A percentile compares a stretch with the other conserved stretches of the same genome.
Evolutionary conservation across 2,113 vertebrate genomes (phyloP).

Genomic region (Myotis davidii): DNA sequence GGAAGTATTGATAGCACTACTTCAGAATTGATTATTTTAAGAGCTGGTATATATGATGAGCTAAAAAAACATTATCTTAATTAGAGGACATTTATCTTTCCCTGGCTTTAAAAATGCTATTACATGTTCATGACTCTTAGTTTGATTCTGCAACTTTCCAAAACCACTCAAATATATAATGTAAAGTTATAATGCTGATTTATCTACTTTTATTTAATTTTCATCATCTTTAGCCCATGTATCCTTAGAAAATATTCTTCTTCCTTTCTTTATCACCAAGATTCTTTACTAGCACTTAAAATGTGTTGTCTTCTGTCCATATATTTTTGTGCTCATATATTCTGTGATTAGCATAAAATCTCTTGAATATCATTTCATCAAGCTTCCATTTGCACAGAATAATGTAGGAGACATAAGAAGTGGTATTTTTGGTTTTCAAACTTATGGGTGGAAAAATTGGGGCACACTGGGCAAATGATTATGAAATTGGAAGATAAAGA

Average conservation of each 20-base stretch:
- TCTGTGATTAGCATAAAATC: background rate
- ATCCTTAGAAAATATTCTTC: background rate
- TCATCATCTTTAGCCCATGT: background rate
- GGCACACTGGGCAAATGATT: background rate
- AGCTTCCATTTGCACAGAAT: background rate
- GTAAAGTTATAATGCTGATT: background rate
- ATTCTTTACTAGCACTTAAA: background rate
- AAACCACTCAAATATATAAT: background rate
- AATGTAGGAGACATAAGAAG: background rate
- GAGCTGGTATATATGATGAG: background rate
- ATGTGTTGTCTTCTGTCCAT: background rate
- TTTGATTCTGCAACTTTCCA: background rate
- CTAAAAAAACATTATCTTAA: constrained; percentile 18
- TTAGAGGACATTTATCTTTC: background rate
- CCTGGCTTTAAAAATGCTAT: background rate
- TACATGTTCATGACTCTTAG: background rate
- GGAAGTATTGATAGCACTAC: background rate
- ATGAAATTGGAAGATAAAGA: background rate
- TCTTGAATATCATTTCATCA: background rate
- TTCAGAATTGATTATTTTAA: constrained; percentile 24
- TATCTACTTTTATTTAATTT: background rate
- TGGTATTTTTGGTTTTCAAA: background rate
- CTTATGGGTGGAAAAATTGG: background rate
- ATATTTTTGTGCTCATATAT: background rate
- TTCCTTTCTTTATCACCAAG: background rate